These are phyloP conservation scores for Tetrax tetrax DNA, from an alignment of 2,113 vertebrate species.

Conservation along the genomic window DNA sequence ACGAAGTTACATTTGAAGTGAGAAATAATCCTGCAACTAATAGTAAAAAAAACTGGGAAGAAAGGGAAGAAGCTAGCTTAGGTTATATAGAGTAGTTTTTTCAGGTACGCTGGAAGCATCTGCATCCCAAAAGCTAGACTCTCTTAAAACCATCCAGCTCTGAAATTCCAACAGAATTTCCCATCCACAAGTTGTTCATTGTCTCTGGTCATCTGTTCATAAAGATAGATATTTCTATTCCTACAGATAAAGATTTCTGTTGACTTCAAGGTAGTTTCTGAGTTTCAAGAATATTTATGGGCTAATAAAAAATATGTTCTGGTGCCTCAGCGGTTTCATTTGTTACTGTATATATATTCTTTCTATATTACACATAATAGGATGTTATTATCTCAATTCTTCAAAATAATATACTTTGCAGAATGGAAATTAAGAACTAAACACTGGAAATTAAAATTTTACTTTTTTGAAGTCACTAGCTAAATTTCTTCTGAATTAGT, in stretches of 20 bases:
- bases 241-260: neutral
- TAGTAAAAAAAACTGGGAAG: constrained; percentile 9
- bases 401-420: neutral
- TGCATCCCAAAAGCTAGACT: neutral
- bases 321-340: neutral
- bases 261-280: neutral
- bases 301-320: neutral
- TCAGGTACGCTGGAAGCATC: neutral
- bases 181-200: neutral
- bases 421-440: neutral
- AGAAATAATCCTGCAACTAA: constrained; percentile 8
- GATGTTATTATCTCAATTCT: neutral
- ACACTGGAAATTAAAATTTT: neutral
- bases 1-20: constrained; percentile 8
- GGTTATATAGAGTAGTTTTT: neutral
- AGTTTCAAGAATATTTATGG: neutral
- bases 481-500: neutral
- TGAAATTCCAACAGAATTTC: neutral
- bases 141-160: neutral
- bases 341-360: neutral
- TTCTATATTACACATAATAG: neutral
- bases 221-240: neutral
- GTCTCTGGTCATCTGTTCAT: neutral
- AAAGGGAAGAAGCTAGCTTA: neutral
- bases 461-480: neutral